phyloP scores from a whole-genome alignment of 1,140 invertebrate species.

The Hylaeus anthracinus region DNA sequence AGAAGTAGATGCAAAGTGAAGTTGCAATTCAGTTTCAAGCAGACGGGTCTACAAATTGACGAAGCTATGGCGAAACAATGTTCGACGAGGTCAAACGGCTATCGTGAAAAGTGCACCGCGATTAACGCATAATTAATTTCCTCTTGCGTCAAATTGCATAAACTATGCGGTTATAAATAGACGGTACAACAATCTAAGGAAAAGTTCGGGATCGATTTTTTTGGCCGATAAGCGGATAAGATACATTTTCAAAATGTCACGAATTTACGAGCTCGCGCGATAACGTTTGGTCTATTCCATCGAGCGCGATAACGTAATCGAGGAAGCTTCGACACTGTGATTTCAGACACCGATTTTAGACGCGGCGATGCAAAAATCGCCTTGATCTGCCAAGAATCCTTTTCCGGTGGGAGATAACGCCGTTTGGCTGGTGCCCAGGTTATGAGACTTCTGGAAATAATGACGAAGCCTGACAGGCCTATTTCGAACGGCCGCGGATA shows the following conservation, averaged over 20 bases:
- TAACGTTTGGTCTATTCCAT: neutral
- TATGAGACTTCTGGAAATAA: slow-evolving; percentile 27
- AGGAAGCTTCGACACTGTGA: no score
- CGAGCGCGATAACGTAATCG: neutral
- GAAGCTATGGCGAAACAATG: slow-evolving; percentile 33
- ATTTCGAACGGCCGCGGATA: slow-evolving; percentile 30
- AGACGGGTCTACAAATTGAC: slow-evolving; percentile 22
- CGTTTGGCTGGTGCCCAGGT: slow-evolving; percentile 27
- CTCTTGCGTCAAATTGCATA: slow-evolving; percentile 35
- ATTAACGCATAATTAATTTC: slow-evolving; percentile 49
- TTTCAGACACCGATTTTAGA: neutral
- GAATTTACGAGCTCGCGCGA: neutral
- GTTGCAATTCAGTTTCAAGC: neutral
- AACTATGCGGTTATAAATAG: slow-evolving; percentile 37
- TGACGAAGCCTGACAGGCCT: slow-evolving; percentile 43
- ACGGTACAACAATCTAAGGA: neutral
- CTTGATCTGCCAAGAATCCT: neutral
- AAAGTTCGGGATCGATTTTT: neutral
- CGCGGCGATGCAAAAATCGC: neutral
- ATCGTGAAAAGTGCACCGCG: slow-evolving; percentile 42
- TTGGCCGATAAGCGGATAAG: neutral
- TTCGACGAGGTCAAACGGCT: slow-evolving; percentile 39
- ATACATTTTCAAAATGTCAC: neutral
- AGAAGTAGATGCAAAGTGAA: neutral
- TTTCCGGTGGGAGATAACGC: neutral